Conservation (phyloP, 2,113 vertebrate genomes). For the Riparia riparia region DNA sequence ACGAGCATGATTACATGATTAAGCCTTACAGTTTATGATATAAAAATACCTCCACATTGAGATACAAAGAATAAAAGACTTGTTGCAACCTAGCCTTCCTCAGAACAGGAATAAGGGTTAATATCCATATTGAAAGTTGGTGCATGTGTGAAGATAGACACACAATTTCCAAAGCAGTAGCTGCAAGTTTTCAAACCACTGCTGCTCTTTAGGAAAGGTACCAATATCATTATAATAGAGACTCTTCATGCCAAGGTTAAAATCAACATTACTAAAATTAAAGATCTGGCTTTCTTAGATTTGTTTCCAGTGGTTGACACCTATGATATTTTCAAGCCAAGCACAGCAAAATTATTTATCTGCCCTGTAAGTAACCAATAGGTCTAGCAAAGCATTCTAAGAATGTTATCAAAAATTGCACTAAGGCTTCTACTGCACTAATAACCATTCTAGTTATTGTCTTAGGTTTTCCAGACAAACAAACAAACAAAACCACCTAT, state of each 20-base stretch:
- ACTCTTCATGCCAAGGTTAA: not conserved
- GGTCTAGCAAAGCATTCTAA: not conserved
- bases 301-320: not conserved
- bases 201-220: not conserved
- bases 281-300: not conserved
- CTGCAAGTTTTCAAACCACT: not conserved
- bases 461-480: not conserved
- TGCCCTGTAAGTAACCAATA: not conserved
- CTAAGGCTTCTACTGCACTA: not conserved
- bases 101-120: not conserved
- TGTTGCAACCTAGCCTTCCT: not conserved
- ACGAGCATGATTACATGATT: not conserved
- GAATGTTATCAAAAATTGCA: not conserved
- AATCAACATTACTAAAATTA: not conserved
- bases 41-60: not conserved
- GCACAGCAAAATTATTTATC: not conserved
- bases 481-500: not conserved
- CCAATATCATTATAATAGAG: not conserved
- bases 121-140: rapidly evolving
- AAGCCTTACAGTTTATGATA: not conserved
- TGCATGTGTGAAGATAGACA: not conserved
- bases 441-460: not conserved
- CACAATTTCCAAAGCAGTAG: not conserved
- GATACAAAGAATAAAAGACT: not conserved
- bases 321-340: not conserved